A percentile compares a stretch with the other conserved stretches of the same genome.
These are phyloP conservation scores for Drosophila mimica DNA, from an alignment of 2,888 invertebrate species.

Conservation along the genomic window DNA sequence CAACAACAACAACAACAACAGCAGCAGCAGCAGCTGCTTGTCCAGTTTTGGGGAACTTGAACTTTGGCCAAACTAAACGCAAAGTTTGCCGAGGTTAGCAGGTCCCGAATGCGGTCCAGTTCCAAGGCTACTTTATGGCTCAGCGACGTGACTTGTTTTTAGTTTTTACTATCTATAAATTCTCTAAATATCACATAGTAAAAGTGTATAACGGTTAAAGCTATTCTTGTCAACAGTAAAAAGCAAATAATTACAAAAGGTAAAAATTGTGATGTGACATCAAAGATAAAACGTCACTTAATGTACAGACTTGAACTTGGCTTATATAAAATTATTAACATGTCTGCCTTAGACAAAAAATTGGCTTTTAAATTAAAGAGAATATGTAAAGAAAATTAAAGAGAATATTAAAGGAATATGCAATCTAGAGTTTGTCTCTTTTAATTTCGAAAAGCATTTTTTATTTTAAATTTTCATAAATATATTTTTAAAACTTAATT, in stretches of 20 bases:
- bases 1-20: conserved; percentile 16
- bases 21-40: conserved; percentile 48
- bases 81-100: conserved; percentile 58
- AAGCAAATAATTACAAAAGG: not conserved
- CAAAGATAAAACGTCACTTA: not conserved
- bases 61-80: conserved; percentile 61
- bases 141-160: conserved; percentile 72
- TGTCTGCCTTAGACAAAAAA: too few species aligned
- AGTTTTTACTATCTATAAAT: conserved; percentile 25
- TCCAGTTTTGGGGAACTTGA: conserved; percentile 55
- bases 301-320: not conserved
- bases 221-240: not conserved
- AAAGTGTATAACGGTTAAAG: not conserved
- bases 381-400: too few species aligned
- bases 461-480: not conserved
- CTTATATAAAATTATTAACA: not conserved
- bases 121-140: conserved; percentile 62
- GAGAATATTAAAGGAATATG: too few species aligned
- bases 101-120: conserved; percentile 37
- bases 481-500: not conserved
- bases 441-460: not conserved
- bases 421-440: not conserved
- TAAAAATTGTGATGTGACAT: not conserved
- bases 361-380: too few species aligned
- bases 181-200: conserved; percentile 7